Evolutionary conservation across 2,888 invertebrate species (phyloP), one percentile per base, ranked within the genome.

Genomic region (Serripes groenlandicus): DNA sequence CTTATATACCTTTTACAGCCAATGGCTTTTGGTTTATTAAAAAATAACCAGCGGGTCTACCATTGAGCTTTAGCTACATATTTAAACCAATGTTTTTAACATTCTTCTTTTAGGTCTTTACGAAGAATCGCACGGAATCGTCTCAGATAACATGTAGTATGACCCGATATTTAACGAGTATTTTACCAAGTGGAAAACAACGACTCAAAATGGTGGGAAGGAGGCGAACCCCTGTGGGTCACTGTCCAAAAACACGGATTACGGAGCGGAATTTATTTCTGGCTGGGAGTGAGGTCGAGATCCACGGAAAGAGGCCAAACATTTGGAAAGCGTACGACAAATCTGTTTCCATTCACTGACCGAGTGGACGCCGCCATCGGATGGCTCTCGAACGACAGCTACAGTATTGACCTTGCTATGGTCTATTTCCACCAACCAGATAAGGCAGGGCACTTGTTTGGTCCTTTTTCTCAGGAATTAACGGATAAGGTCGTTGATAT

Each of bases 41-140:
- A n/a, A n/a, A n/a, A n/a, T n/a, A n/a, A n/a, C n/a, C n/a, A n/a
- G n/a, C n/a, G n/a, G n/a, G n/a, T n/a, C n/a, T n/a, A n/a, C n/a
- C n/a, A n/a, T n/a, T n/a, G n/a, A n/a, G n/a, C n/a, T n/a, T n/a
- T n/a, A n/a, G n/a, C n/a, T n/a, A n/a, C n/a, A n/a, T n/a, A n/a
- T n/a, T n/a, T n/a, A n/a, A 96, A 0, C 96, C 97, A 92, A n/a
- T n/a, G n/a, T n/a, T n/a, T n/a, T n/a, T n/a, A n/a, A n/a, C n/a
- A n/a, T n/a, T n/a, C n/a, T n/a, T n/a, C n/a, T n/a, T n/a, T n/a
- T n/a, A n/a, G n/a, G n/a, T n/a, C n/a, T n/a, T n/a, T n/a, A n/a
- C n/a, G n/a, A n/a, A n/a, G n/a, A n/a, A n/a, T 95, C 93, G 4
- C 97, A 97, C 93, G 97, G 97, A 0, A 96, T 97, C 37, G 92